Percentiles rank a stretch among this genome's conserved stretches.
These are phyloP conservation scores for Onychomys arenicola DNA, from an alignment of 2,797 vertebrate species.

Conservation along the genomic window DNA sequence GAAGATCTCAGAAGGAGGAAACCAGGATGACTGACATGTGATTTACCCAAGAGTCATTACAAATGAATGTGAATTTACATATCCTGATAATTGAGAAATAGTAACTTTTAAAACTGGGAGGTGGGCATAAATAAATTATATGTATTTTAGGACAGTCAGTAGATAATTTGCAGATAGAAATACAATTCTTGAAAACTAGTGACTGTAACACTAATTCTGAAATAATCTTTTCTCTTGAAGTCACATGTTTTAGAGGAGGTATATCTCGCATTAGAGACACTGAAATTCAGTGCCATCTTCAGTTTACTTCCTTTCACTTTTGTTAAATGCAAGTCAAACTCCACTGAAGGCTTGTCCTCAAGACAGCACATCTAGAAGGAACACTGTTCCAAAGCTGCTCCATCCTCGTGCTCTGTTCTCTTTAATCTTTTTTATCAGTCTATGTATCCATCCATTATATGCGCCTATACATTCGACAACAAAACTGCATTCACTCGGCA, in stretches of 20 bases:
- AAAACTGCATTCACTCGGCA: slow-evolving; percentile 48
- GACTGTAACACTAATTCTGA: not conserved
- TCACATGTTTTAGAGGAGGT: slow-evolving; percentile 44
- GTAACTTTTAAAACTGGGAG: slow-evolving; percentile 15
- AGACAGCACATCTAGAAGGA: slow-evolving; percentile 36
- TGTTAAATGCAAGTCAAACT: slow-evolving; percentile 56
- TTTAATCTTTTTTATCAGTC: slow-evolving; percentile 46
- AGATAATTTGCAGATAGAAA: slow-evolving; percentile 46
- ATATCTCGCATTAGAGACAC: not conserved
- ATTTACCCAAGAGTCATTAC: slow-evolving; percentile 25
- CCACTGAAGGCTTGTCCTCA: slow-evolving; percentile 16
- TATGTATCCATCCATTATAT: slow-evolving; percentile 42
- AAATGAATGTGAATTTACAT: slow-evolving; percentile 13
- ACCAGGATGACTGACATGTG: not conserved
- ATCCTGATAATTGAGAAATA: slow-evolving; percentile 4
- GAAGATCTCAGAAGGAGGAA: slow-evolving; percentile 2
- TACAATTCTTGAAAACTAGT: not conserved
- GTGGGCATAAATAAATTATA: not conserved
- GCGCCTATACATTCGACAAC: slow-evolving; percentile 11
- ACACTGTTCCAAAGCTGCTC: slow-evolving; percentile 24
- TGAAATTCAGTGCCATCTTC: slow-evolving; percentile 22
- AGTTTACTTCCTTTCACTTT: slow-evolving; percentile 31
- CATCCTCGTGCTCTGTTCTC: not conserved
- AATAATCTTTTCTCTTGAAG: not conserved
- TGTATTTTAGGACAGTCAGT: not conserved